phyloP scores from a whole-genome alignment of 2,888 invertebrate genomes.

The Drosophila mimetica region DNA sequence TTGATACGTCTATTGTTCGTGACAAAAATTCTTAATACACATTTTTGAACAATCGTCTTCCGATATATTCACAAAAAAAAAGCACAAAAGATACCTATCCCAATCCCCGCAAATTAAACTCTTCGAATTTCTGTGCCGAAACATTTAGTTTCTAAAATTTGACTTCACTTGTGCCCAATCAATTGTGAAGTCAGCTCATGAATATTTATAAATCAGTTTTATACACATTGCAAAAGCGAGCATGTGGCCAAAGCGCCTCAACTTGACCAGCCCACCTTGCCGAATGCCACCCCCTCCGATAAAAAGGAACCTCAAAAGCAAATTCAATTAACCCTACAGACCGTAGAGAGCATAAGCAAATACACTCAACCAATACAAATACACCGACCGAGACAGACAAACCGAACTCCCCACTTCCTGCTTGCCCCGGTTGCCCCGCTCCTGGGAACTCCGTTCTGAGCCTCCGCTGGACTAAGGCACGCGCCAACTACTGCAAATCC shows the following conservation, averaged over 20 bases:
- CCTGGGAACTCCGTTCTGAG: constrained; percentile 42
- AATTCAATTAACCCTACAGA: constrained; percentile 80
- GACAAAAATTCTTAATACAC: too few relatives aligned
- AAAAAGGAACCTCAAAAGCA: constrained; percentile 66
- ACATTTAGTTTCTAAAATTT: neutral
- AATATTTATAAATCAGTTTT: constrained; percentile 37
- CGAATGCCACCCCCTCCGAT: constrained; percentile 1
- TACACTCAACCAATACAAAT: constrained; percentile 79
- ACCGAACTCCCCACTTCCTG: constrained; percentile 18
- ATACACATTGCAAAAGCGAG: neutral
- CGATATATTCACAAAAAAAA: too few relatives aligned
- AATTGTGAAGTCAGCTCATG: constrained; percentile 26
- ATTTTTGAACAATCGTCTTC: neutral
- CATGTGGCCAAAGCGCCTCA: constrained; percentile 2
- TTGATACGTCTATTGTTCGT: too few relatives aligned
- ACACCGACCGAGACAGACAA: constrained; percentile 43
- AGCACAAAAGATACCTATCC: neutral
- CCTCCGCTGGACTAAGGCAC: constrained; percentile 47
- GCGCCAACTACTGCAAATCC: constrained; percentile 65
- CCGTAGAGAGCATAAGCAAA: constrained; percentile 78
- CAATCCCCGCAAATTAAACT: too few relatives aligned
- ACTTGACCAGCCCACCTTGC: constrained; percentile 7
- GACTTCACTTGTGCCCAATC: neutral
- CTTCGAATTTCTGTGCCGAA: neutral
- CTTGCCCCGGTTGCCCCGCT: neutral